Conservation (phyloP, 1,140 invertebrate species). For the Drosophila mojavensis region DNA sequence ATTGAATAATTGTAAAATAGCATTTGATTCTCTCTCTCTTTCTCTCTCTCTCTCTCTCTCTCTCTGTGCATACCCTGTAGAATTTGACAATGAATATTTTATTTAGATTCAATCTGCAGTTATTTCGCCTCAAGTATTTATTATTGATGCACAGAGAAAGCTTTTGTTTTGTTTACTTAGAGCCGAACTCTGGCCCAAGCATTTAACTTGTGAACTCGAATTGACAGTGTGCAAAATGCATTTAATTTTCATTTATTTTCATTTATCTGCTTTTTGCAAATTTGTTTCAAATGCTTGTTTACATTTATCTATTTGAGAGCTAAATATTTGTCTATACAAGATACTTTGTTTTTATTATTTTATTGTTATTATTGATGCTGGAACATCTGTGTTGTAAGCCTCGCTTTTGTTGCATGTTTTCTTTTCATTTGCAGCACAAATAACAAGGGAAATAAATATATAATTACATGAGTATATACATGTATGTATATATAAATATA, state of each 20-base stretch:
- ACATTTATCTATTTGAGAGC: conserved; percentile 48
- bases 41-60: too few relatives aligned
- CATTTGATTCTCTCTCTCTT: too few relatives aligned
- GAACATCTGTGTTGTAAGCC: neutral
- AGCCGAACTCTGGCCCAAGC: too few relatives aligned
- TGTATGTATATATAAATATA: too few relatives aligned
- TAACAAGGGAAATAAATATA: neutral
- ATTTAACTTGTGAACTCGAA: conserved; percentile 19
- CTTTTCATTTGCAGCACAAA: conserved; percentile 61
- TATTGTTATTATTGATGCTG: conserved; percentile 18
- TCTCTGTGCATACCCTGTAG: neutral
- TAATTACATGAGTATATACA: conserved; percentile 5
- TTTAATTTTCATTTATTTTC: neutral
- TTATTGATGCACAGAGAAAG: too few relatives aligned
- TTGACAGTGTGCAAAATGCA: too few relatives aligned
- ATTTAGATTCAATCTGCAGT: too few relatives aligned
- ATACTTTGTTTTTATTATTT: conserved; percentile 15
- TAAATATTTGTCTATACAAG: conserved; percentile 63
- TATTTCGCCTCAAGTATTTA: too few relatives aligned
- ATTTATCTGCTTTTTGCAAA: neutral
- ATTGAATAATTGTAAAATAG: neutral
- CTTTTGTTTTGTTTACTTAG: too few relatives aligned
- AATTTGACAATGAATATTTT: neutral
- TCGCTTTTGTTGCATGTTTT: conserved; percentile 65
- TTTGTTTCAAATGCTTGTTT: conserved; percentile 51